Evolutionary conservation across 2,113 vertebrate species (phyloP).

Genomic region (Hemiscyllium ocellatum): DNA sequence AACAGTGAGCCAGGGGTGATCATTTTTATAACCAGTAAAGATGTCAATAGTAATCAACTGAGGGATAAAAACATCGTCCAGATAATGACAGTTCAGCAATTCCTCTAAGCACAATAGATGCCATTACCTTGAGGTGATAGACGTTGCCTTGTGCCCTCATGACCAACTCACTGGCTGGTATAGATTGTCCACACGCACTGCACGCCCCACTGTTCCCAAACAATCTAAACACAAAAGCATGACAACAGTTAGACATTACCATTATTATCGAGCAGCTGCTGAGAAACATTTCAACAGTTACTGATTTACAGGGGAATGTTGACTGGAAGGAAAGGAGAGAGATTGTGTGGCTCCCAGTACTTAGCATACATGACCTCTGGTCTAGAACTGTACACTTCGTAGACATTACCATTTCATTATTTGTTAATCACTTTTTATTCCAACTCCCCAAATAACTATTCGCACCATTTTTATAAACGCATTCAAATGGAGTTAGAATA

Average conservation of each 20-base stretch:
- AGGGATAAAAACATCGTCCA: neutral
- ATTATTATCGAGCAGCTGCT: neutral
- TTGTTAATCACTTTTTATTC: neutral
- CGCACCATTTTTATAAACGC: neutral
- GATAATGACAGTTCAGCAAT: conserved; percentile 30
- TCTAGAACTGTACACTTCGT: neutral
- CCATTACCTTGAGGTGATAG: conserved; percentile 95
- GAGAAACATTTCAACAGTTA: neutral
- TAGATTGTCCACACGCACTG: conserved; percentile 96
- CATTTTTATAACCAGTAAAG: neutral
- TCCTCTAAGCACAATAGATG: conserved; percentile 22
- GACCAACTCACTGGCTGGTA: conserved; percentile 95
- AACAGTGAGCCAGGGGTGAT: neutral
- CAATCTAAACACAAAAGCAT: conserved; percentile 71
- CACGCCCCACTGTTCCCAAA: conserved; percentile 97
- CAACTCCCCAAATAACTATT: neutral
- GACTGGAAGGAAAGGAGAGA: neutral
- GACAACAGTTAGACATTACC: neutral
- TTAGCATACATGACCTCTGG: neutral
- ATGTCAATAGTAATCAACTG: neutral
- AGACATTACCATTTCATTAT: neutral
- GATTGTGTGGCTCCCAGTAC: neutral
- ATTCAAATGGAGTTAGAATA: neutral
- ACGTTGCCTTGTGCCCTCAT: conserved; percentile 98
- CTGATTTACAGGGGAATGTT: neutral